These are phyloP conservation scores for Rhamphomyia laevipes DNA, from an alignment of 2,888 invertebrate species.

Conservation along the genomic window DNA sequence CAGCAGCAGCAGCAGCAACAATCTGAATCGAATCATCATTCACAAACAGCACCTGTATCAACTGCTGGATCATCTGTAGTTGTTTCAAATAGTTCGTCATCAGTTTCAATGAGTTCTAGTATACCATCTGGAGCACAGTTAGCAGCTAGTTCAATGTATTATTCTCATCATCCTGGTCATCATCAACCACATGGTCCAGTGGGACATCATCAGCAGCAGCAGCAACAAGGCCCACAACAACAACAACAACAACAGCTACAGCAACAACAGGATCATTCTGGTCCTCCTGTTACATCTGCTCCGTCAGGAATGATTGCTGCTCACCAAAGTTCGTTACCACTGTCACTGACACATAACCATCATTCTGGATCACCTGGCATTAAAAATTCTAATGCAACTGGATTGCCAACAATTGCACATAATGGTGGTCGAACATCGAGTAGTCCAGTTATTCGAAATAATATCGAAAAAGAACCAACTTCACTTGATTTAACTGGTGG, in stretches of 20 bases:
- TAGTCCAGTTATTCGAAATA: constrained; percentile 24
- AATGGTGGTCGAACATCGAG: constrained; percentile 26
- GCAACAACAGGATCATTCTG: constrained; percentile 27
- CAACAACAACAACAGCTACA: constrained; percentile 23
- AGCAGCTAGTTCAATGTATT: constrained; percentile 23
- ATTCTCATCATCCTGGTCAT: constrained; percentile 27
- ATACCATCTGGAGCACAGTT: constrained; percentile 10
- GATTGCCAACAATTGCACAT: constrained; percentile 5
- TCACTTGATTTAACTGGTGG: constrained; percentile 31
- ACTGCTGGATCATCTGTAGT: background rate
- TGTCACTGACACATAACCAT: constrained; percentile 5
- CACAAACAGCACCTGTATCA: background rate
- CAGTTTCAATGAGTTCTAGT: constrained; percentile 16
- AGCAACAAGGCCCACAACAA: constrained; percentile 12
- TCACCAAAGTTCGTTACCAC: constrained; percentile 13
- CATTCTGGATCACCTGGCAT: constrained; percentile 13
- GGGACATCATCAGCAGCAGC: constrained; percentile 22
- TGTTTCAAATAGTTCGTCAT: constrained; percentile 5
- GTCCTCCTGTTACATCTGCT: constrained; percentile 12
- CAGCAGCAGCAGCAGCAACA: constrained; percentile 3
- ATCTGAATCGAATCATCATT: constrained; percentile 4
- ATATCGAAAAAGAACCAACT: constrained; percentile 24
- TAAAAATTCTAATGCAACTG: constrained; percentile 15
- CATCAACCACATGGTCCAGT: constrained; percentile 20
- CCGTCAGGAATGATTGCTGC: constrained; percentile 21